These are phyloP conservation scores for Heliconius himera DNA, from an alignment of 1,140 invertebrate species.

Conservation along the genomic window DNA sequence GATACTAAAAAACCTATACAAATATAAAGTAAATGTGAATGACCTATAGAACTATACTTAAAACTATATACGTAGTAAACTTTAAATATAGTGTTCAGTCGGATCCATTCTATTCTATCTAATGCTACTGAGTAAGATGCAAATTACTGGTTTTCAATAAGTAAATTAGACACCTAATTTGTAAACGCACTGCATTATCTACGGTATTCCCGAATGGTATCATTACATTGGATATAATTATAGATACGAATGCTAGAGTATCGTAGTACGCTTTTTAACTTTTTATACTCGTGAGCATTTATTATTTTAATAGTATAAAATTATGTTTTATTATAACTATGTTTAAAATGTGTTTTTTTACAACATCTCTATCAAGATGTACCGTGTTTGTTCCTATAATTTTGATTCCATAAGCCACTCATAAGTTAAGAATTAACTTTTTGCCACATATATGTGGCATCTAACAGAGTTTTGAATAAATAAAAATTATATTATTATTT, in stretches of 20 bases:
- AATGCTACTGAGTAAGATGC: slow-evolving; percentile 39
- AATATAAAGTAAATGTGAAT: slow-evolving; percentile 7
- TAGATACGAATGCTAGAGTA: slow-evolving; percentile 12
- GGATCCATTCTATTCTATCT: slow-evolving; percentile 23
- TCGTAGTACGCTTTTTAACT: slow-evolving; percentile 13
- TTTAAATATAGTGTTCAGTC: slow-evolving; percentile 3
- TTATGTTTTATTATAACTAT: not conserved
- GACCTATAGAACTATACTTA: not conserved
- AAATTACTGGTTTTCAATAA: slow-evolving; percentile 55
- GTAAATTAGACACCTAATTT: slow-evolving; percentile 52
- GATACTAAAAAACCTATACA: not conserved
- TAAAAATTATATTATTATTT: too few relatives aligned
- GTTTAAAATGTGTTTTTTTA: slow-evolving; percentile 34
- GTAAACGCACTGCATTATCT: slow-evolving; percentile 41
- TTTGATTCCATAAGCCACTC: not conserved
- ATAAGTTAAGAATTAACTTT: too few relatives aligned
- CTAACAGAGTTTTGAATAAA: too few relatives aligned
- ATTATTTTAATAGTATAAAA: slow-evolving; percentile 30
- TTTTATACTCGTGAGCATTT: slow-evolving; percentile 14
- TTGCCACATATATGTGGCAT: too few relatives aligned
- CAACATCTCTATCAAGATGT: not conserved
- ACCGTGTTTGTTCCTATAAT: slow-evolving; percentile 2
- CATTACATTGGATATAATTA: slow-evolving; percentile 35
- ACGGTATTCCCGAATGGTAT: slow-evolving; percentile 22
- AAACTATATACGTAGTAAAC: not conserved